phyloP scores from a whole-genome alignment of 2,797 vertebrate species.

The Decapterus maruadsi region DNA sequence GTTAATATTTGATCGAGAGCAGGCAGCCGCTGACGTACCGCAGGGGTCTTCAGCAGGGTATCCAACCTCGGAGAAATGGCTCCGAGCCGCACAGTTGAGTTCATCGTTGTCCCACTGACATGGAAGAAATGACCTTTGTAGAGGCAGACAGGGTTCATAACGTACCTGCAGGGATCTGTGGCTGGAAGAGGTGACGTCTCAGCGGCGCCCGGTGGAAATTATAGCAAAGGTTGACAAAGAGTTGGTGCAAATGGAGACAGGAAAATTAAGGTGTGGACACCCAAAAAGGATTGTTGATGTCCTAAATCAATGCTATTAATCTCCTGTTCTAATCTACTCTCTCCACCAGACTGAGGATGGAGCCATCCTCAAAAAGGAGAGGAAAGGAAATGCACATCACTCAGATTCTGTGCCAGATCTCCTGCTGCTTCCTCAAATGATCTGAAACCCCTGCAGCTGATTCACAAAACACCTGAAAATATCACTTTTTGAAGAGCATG shows the following conservation, averaged over 20 bases:
- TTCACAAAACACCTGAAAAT: too few species aligned
- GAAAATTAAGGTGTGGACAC: background rate
- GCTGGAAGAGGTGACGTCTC: background rate
- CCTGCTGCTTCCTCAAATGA: too few species aligned
- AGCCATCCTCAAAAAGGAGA: too few species aligned
- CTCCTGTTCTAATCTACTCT: too few species aligned
- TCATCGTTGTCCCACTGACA: conserved; percentile 52
- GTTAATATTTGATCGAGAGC: conserved; percentile 76
- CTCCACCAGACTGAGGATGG: too few species aligned
- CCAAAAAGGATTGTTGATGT: too few species aligned
- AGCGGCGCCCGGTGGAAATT: background rate
- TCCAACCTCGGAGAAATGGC: conserved; percentile 16
- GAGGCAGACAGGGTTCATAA: background rate
- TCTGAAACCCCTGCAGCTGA: too few species aligned
- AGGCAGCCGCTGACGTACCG: conserved; percentile 43
- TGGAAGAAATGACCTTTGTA: background rate
- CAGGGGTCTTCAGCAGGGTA: conserved; percentile 42
- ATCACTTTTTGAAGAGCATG: too few species aligned
- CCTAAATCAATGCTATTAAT: too few species aligned
- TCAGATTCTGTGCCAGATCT: too few species aligned
- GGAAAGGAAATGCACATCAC: too few species aligned
- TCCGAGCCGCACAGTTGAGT: conserved; percentile 41
- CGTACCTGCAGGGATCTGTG: background rate
- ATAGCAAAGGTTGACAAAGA: background rate
- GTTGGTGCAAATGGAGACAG: background rate